Conservation (phyloP, 2,797 vertebrate species). For the Pithecia hirsuta region DNA sequence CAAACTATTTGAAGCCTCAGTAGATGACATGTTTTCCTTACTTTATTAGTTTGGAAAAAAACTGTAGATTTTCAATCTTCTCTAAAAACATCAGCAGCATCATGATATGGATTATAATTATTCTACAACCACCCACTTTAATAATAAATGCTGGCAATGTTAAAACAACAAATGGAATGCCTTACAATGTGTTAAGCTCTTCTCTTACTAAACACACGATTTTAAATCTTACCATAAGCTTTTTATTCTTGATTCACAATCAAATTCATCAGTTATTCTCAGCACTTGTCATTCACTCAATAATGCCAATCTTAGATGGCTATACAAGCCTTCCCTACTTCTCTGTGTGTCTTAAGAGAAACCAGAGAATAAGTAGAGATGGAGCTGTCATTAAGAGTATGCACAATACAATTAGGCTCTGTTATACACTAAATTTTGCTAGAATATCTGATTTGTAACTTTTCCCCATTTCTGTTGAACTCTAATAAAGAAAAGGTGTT, state of each 20-base stretch:
- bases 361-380: not conserved
- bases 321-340: slow-evolving; percentile 48
- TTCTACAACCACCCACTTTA: slow-evolving; percentile 68
- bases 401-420: not conserved
- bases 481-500: not conserved
- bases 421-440: not conserved
- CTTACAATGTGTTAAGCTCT: slow-evolving; percentile 70
- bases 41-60: slow-evolving; percentile 51
- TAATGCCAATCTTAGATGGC: slow-evolving; percentile 25
- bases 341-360: slow-evolving; percentile 36
- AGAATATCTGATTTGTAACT: not conserved
- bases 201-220: slow-evolving; percentile 63
- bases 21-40: not conserved
- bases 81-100: slow-evolving; percentile 59
- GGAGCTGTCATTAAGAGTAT: not conserved
- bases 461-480: slow-evolving; percentile 1
- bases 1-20: slow-evolving; percentile 28
- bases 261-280: slow-evolving; percentile 63
- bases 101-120: slow-evolving; percentile 62
- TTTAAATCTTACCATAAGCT: slow-evolving; percentile 68
- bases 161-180: slow-evolving; percentile 68
- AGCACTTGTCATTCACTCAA: slow-evolving; percentile 53
- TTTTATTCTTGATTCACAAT: slow-evolving; percentile 67
- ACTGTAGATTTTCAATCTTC: slow-evolving; percentile 49
- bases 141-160: slow-evolving; percentile 70